Evolutionary conservation across 2,888 invertebrate genomes (phyloP).

Genomic region (Erebia ligea): DNA sequence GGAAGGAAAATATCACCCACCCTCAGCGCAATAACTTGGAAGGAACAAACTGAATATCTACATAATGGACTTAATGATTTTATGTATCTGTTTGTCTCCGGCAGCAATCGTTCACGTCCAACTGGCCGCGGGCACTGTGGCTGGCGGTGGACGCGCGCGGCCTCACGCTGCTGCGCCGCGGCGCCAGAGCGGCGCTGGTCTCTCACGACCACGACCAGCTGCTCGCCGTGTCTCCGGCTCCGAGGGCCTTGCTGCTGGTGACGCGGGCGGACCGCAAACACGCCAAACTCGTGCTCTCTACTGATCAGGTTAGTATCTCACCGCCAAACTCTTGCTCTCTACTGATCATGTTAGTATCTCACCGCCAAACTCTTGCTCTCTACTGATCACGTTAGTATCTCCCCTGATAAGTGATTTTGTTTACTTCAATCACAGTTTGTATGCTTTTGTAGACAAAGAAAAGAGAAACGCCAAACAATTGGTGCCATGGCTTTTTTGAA

Average conservation of each 20-base stretch:
- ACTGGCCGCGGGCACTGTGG: constrained; percentile 97
- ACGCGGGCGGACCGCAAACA: constrained; percentile 95
- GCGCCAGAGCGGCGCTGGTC: constrained; percentile 93
- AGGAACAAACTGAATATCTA: no score
- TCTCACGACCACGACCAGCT: constrained; percentile 96
- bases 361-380: no score
- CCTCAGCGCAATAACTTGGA: no score
- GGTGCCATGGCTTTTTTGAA: no score
- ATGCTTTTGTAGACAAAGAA: no score
- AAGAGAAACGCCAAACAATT: no score
- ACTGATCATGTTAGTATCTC: neutral
- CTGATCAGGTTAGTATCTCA: constrained; percentile 87
- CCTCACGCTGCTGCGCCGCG: constrained; percentile 93
- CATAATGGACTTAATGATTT: neutral
- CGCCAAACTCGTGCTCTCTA: constrained; percentile 96
- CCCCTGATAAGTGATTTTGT: no score
- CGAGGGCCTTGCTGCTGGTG: constrained; percentile 96
- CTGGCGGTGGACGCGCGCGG: constrained; percentile 96
- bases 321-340: neutral
- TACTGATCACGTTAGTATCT: neutral
- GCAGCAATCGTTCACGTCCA: constrained; percentile 97
- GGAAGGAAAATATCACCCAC: no score
- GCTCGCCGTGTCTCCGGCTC: constrained; percentile 94
- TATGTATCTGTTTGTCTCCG: neutral
- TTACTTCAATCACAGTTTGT: no score